Conservation (phyloP, 2,888 invertebrate genomes). For the Phengaris alcon region DNA sequence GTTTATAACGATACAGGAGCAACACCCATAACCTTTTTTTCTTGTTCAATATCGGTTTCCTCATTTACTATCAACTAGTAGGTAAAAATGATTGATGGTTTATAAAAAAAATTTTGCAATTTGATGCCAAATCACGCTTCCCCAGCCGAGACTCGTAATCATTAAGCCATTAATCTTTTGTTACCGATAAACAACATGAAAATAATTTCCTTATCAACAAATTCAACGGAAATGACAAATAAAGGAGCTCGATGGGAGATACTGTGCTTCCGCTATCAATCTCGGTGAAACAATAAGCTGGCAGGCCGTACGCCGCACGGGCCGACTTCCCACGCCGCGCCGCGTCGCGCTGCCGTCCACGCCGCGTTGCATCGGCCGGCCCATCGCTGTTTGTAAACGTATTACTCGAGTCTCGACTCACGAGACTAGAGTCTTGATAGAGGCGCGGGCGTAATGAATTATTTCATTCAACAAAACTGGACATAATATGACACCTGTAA, state of each 20-base stretch:
- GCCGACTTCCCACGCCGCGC: conserved; percentile 52
- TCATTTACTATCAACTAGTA: conserved; percentile 61
- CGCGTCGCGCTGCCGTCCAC: conserved; percentile 21
- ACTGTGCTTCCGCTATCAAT: conserved; percentile 70
- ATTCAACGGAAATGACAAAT: conserved; percentile 65
- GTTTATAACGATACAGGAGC: conserved; percentile 65
- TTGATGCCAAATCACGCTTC: conserved; percentile 44
- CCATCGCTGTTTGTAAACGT: no score
- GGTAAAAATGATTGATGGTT: conserved; percentile 60
- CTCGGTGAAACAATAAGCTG: conserved; percentile 57
- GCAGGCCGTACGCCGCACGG: conserved; percentile 41
- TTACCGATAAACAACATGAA: conserved; percentile 40
- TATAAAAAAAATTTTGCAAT: conserved; percentile 48
- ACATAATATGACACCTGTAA: no score
- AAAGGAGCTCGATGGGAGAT: conserved; percentile 54
- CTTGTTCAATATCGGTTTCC: conserved; percentile 41
- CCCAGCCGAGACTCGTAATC: conserved; percentile 52
- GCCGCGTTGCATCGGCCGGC: no score
- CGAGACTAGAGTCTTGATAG: conserved; percentile 21
- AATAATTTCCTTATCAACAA: conserved; percentile 46
- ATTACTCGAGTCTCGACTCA: conserved; percentile 30
- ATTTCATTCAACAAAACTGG: no score
- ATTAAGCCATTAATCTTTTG: conserved; percentile 59
- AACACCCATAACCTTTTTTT: conserved; percentile 56
- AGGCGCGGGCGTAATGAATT: no score